phyloP scores from a whole-genome alignment of 2,113 vertebrate species.

The Gymnorhina tibicen region DNA sequence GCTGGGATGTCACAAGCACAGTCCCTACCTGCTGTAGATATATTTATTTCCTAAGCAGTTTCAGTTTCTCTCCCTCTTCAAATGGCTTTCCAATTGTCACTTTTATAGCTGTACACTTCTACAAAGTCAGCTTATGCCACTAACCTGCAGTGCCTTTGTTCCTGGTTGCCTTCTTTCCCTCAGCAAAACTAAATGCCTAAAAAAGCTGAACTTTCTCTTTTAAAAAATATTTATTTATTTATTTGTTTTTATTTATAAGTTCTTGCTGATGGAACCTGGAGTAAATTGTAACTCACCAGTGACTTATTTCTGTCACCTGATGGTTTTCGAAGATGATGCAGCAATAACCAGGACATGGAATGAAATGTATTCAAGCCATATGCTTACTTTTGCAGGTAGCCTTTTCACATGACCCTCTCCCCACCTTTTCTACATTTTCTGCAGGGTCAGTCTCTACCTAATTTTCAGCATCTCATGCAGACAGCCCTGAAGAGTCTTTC shows the following conservation, averaged over 20 bases:
- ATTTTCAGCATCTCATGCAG: background rate
- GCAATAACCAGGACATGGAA: background rate
- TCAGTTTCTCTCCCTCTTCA: background rate
- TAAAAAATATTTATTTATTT: background rate
- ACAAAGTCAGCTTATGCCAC: background rate
- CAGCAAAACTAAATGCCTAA: background rate
- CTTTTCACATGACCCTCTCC: background rate
- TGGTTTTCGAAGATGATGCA: conserved; percentile 14
- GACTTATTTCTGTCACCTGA: background rate
- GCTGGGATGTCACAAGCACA: background rate
- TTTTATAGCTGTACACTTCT: background rate
- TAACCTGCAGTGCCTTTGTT: background rate
- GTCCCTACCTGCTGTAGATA: background rate
- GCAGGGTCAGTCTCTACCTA: background rate
- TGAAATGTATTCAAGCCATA: background rate
- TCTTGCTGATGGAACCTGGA: background rate
- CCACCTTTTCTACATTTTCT: background rate
- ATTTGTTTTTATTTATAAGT: background rate
- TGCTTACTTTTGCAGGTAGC: background rate
- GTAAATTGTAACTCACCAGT: background rate
- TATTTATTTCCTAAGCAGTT: background rate
- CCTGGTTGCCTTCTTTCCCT: background rate
- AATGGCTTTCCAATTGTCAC: background rate
- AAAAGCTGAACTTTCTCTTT: background rate
- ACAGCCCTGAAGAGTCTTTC: background rate